Evolutionary conservation across 2,797 vertebrate species (phyloP).

Genomic region (Carapus acus): DNA sequence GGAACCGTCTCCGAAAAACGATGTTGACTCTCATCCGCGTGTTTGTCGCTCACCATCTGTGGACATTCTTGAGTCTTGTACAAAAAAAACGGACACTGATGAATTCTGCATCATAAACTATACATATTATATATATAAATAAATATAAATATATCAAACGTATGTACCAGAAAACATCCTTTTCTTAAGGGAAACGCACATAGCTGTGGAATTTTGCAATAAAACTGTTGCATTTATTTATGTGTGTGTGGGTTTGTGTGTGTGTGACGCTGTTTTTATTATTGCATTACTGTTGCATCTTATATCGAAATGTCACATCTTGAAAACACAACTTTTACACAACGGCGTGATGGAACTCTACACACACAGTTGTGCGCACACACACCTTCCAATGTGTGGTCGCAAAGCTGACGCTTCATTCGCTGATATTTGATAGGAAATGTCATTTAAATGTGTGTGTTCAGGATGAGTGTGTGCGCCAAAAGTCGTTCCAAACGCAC

Average conservation of each 20-base stretch:
- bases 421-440: too few species aligned
- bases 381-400: too few species aligned
- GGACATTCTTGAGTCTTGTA: conserved; percentile 74
- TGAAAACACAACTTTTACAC: too few species aligned
- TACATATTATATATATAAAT: conserved; percentile 59
- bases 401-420: too few species aligned
- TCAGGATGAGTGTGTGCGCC: too few species aligned
- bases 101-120: conserved; percentile 64
- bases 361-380: too few species aligned
- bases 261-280: too few species aligned
- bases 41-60: conserved; percentile 69
- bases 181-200: conserved; percentile 88
- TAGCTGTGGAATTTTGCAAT: conserved; percentile 90
- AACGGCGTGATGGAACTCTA: too few species aligned
- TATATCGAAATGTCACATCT: too few species aligned
- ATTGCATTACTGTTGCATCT: too few species aligned
- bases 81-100: conserved; percentile 70
- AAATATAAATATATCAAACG: conserved; percentile 37
- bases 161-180: conserved; percentile 76
- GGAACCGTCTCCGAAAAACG: conserved; percentile 58
- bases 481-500: too few species aligned
- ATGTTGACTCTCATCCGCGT: conserved; percentile 60
- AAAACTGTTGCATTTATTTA: conserved; percentile 80
- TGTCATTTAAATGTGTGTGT: too few species aligned
- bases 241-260: conserved; percentile 14